Conservation (phyloP, 2,113 vertebrate species). For the Halcyon senegalensis region DNA sequence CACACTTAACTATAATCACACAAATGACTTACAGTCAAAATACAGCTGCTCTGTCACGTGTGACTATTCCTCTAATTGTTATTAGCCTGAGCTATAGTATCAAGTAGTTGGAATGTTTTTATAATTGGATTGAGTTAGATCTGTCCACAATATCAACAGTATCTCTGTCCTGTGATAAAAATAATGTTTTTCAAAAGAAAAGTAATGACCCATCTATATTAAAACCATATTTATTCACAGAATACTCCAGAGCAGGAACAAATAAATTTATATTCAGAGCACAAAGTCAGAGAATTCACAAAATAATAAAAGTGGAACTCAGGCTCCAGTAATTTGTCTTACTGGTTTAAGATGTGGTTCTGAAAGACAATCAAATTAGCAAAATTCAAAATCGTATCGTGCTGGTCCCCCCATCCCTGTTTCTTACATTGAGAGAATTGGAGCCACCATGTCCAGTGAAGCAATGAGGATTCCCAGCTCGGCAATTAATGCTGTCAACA, state of each 20-base stretch:
- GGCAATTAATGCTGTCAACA: slow-evolving; percentile 93
- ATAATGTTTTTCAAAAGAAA: neutral
- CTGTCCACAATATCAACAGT: neutral
- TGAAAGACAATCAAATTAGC: neutral
- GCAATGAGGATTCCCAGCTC: slow-evolving; percentile 98
- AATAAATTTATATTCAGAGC: neutral
- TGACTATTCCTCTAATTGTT: neutral
- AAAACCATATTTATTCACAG: neutral
- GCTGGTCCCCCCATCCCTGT: neutral
- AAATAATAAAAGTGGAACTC: neutral
- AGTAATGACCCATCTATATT: neutral
- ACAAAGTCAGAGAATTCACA: neutral
- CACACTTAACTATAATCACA: neutral
- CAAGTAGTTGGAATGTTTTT: neutral
- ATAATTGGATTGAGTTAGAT: neutral
- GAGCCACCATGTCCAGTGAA: slow-evolving; percentile 97
- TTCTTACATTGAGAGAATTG: slow-evolving; percentile 97
- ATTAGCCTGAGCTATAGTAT: neutral
- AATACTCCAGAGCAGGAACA: neutral
- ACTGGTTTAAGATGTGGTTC: neutral
- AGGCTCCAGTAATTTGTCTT: neutral
- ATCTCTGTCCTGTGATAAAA: neutral
- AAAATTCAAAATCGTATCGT: neutral
- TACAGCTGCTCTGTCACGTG: neutral
- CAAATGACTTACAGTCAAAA: slow-evolving; percentile 79